phyloP scores from a whole-genome alignment of 2,113 vertebrate species.

The Rhagologus leucostigma region DNA sequence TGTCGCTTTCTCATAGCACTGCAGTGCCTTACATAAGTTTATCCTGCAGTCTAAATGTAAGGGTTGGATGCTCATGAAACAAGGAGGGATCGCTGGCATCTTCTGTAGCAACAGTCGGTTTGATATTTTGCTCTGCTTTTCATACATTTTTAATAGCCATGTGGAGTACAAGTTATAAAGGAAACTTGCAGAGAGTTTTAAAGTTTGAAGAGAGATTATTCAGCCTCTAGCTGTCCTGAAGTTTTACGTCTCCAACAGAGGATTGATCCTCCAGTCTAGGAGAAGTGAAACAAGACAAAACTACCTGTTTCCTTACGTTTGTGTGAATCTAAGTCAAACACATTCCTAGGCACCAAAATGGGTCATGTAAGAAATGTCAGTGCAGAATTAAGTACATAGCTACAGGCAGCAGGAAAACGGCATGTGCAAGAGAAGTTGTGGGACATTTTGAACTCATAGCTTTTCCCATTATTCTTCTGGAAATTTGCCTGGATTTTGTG shows the following conservation, averaged over 20 bases:
- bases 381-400: not conserved
- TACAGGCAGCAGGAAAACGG: not conserved
- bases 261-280: not conserved
- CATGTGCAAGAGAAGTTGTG: not conserved
- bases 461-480: not conserved
- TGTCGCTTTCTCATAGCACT: not conserved
- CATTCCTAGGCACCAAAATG: not conserved
- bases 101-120: not conserved
- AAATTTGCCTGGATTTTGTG: not conserved
- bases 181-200: not conserved
- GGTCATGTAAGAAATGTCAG: not conserved
- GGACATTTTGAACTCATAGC: not conserved
- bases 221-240: not conserved
- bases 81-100: not conserved
- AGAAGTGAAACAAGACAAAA: not conserved
- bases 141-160: not conserved
- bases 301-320: not conserved
- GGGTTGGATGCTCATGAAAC: not conserved
- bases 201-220: not conserved
- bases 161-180: not conserved
- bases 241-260: not conserved
- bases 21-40: constrained; percentile 72
- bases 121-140: not conserved
- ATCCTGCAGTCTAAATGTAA: constrained; percentile 34
- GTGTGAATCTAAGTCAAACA: not conserved